Conservation (phyloP, 2,888 invertebrate genomes). For the Microctonus aethiopoides region DNA sequence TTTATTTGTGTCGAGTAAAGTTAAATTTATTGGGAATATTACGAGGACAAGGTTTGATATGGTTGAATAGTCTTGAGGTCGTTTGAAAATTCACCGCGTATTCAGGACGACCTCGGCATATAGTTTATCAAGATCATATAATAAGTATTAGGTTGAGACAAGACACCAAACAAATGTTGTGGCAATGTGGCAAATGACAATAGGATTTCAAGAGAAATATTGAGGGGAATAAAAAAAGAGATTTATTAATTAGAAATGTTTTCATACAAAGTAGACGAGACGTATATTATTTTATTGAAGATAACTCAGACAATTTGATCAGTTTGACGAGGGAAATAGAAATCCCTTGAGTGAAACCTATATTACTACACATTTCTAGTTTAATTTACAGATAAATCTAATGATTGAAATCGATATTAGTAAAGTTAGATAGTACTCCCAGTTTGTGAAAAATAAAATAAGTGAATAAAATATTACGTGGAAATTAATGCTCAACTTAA, state of each 20-base stretch:
- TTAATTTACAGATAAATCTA: not conserved
- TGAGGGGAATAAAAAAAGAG: not conserved
- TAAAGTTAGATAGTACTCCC: not conserved
- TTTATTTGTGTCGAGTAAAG: not conserved
- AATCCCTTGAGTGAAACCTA: not conserved
- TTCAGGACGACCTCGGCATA: not conserved
- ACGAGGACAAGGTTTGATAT: not conserved
- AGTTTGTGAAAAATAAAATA: not conserved
- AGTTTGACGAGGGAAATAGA: conserved; percentile 1
- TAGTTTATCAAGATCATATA: not conserved
- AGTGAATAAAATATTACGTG: not conserved
- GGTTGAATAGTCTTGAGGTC: not conserved
- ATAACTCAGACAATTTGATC: not conserved
- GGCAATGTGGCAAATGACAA: not conserved
- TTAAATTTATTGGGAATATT: not conserved
- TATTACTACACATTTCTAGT: not conserved
- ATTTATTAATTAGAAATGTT: not conserved
- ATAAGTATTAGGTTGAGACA: not conserved
- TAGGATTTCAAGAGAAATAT: not conserved
- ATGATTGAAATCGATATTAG: not conserved
- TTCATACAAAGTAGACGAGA: not conserved
- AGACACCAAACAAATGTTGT: not conserved
- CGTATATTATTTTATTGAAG: not conserved
- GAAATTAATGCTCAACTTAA: not conserved
- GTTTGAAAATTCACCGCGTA: not conserved